A percentile compares a stretch with the other conserved stretches of the same genome.
Conservation (phyloP, 2,113 vertebrate species). For the Apodemus speciosus region DNA sequence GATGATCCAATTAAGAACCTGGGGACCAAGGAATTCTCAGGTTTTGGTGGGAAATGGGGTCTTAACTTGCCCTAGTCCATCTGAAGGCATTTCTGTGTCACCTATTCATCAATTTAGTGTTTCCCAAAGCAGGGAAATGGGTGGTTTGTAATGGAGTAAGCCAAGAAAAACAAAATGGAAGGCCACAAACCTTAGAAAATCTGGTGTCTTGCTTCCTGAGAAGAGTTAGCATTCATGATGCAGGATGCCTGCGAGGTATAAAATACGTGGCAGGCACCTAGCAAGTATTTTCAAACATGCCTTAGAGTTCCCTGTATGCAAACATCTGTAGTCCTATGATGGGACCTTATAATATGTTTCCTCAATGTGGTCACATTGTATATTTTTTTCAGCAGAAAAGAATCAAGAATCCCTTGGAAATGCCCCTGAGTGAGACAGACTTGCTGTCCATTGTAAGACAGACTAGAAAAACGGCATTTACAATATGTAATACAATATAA, state of each 20-base stretch:
- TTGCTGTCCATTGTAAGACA: not conserved
- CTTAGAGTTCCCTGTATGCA: not conserved
- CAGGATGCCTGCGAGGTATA: not conserved
- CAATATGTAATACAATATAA: not conserved
- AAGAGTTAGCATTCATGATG: not conserved
- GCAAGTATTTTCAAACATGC: not conserved
- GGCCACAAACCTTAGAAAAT: constrained; percentile 20
- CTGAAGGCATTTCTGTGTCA: not conserved
- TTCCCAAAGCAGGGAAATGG: not conserved
- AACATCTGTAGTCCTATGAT: not conserved
- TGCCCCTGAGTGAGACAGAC: not conserved
- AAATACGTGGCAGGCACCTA: not conserved
- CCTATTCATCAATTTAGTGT: not conserved
- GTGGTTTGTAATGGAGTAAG: not conserved
- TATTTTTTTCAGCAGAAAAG: not conserved
- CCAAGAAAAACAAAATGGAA: not conserved
- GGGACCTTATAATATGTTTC: not conserved
- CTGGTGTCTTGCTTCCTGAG: not conserved
- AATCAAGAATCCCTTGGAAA: constrained; percentile 33
- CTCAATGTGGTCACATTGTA: constrained; percentile 17
- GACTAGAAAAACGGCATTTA: not conserved
- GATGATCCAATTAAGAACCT: constrained; percentile 40
- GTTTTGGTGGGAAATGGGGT: constrained; percentile 38
- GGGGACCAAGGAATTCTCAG: constrained; percentile 11
- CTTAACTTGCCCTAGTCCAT: constrained; percentile 1